Base-by-base conservation (phyloP, 1,140 invertebrate genomes). In the Pseudachorutes palmiensis region DNA sequence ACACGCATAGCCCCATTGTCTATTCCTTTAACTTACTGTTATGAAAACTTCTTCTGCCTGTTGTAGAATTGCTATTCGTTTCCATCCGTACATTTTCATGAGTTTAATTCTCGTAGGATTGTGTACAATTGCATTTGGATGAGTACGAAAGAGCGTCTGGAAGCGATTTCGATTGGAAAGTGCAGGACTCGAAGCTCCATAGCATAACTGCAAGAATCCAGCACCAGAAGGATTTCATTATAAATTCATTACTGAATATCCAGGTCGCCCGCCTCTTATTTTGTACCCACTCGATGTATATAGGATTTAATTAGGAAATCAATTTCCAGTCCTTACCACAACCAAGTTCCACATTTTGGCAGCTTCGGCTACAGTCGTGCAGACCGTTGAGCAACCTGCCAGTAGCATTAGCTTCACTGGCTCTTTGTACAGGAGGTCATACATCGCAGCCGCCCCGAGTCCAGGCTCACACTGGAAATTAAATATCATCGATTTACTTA, bases 281-380 rank as follows among this genome's bases (percentile, higher is more conserved):
- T n/a, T n/a, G n/a, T 45, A 9, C 36, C 36, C 36, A 45, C 49
- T 66, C 49, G 30, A 48, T 14, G 2, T 63, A 5, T 48, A 14
- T 19, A 12, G 14, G 31, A 64, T 67, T 69, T 69, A 22, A 65
- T 65, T 49, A 68, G 36, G 26, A 36, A 19, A 71, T 26, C 29
- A 64, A 55, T 67, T 45, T 69, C 12, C 41, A 28, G 76, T 66
- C 84, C 89, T 87, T 83, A 98, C 95, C 81, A 99, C 97, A 76
- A 99, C 90, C 48, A 99, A 83, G 81, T 99, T 99, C 96, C 97
- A 99, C 91, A 98, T 98, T 81, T 97, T 97, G 30, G 97, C 96
- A 32, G 96, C 94, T 81, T 99, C 96, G 0, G 96, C 96, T 0
- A 99, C 94, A 51, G 96, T 97, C 9, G 97, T 99, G 75, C 96